Evolutionary conservation across 2,113 vertebrate genomes (phyloP), one percentile per base, ranked within the genome.

Genomic region (Rattus rattus): DNA sequence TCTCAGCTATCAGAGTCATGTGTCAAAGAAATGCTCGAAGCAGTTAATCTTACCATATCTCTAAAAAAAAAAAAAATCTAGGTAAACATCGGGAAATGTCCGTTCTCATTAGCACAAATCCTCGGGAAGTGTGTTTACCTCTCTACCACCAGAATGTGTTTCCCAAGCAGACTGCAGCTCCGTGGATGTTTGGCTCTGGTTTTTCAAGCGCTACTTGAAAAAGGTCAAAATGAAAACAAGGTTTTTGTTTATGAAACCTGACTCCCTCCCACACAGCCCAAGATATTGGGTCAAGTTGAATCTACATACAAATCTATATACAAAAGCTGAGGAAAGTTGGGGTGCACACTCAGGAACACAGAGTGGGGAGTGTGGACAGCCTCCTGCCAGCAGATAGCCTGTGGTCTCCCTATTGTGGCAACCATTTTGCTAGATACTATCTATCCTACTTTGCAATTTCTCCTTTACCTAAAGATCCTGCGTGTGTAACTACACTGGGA

Each of bases 1-100:
- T 97, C 93, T 97, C 94, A 97, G 98, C 98, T 97, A 98, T 93
- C 96, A 96, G 87, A 96, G 73, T 92, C 49, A 0, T 94, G 56
- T 96, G 90, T 96, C 83, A 93, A 76, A 28, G 94, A n/a, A 96
- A 65, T 97, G n/a, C 80, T 88, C 97, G 86, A 98, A 97, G 80
- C 73, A 85, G 88, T 56, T 17, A 30, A 76, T 91, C 91, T 97
- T 83, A 97, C 95, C 47, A 80, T 33, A 94, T 94, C 87, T 97
- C 90, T 92, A 75, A 59, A 14, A 94, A 1, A 96, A 77, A 91
- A 75, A 65, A 14, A 2, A 96, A 72, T 39, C 56, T 94, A 96
- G 76, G 39, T 43, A 30, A 98, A 94, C 92, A 39, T 90, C 94
- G 59, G 70, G 52, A 86, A 91, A 54, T 88, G 14, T 90, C 94